Evolutionary conservation across 2,113 vertebrate genomes (phyloP).

Genomic region (Malaclemys terrapin): DNA sequence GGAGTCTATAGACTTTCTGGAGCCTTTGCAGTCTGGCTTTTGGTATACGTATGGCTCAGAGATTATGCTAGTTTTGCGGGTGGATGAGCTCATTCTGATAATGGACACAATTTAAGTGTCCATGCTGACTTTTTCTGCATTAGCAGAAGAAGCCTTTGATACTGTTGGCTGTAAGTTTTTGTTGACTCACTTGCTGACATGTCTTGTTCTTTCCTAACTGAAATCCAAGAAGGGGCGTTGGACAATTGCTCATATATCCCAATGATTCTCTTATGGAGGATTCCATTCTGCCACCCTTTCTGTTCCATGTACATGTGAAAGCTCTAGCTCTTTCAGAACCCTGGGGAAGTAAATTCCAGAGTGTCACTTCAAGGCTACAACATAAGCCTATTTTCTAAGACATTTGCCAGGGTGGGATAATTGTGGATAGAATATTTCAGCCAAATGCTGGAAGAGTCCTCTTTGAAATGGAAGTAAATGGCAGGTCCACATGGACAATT

Average conservation of each 20-base stretch:
- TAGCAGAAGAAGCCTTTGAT: background rate
- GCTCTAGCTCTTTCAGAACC: background rate
- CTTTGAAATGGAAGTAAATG: background rate
- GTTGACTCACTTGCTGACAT: background rate
- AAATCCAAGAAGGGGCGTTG: background rate
- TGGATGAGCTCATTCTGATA: background rate
- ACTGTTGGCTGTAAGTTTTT: background rate
- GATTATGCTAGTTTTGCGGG: background rate
- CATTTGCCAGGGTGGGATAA: background rate
- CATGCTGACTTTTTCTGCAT: background rate
- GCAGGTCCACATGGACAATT: background rate
- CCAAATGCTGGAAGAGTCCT: background rate
- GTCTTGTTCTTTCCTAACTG: background rate
- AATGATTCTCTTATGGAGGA: background rate
- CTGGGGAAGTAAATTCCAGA: background rate
- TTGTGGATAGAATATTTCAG: background rate
- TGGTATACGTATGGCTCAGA: background rate
- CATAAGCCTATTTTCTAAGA: background rate
- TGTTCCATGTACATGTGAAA: background rate
- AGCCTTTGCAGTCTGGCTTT: background rate
- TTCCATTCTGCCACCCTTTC: background rate
- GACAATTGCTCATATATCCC: background rate
- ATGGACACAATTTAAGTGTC: background rate
- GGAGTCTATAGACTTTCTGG: background rate
- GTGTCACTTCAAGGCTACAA: background rate